Conservation (phyloP, 64 coral and sea anemone species). For the Catalaphyllia jardinei region DNA sequence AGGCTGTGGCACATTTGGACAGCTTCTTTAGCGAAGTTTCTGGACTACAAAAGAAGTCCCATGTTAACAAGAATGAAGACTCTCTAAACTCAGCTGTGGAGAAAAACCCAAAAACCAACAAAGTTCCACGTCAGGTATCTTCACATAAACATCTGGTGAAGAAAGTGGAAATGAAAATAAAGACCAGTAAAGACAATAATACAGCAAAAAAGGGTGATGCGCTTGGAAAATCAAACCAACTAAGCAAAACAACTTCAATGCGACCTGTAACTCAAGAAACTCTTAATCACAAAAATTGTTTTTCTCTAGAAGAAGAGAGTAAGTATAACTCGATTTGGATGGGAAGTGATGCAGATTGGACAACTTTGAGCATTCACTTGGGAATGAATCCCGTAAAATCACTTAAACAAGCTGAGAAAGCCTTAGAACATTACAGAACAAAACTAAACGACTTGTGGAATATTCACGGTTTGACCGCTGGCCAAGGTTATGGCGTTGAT, state of each 20-base stretch:
- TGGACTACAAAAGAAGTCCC: background rate
- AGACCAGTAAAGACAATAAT: background rate
- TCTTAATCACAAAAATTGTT: conserved; percentile 51
- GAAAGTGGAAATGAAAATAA: background rate
- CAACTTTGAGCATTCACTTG: conserved; percentile 64
- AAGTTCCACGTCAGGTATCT: background rate
- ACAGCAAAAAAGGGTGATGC: background rate
- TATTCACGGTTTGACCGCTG: conserved; percentile 90
- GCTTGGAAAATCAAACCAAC: background rate
- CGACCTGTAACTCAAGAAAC: background rate
- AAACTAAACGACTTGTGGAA: conserved; percentile 92
- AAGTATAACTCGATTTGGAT: conserved; percentile 81
- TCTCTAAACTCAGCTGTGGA: background rate
- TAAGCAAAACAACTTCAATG: background rate
- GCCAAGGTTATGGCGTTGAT: conserved; percentile 74
- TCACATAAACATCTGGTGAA: background rate
- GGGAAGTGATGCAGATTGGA: conserved; percentile 83
- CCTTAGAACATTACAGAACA: conserved; percentile 78
- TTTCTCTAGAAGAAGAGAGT: conserved; percentile 8
- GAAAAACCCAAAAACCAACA: background rate
- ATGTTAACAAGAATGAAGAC: background rate
- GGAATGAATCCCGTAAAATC: conserved; percentile 70
- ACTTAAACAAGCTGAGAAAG: conserved; percentile 72
- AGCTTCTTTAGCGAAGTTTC: conserved; percentile 50
- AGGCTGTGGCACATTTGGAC: conserved; percentile 42